These are phyloP conservation scores for Hetaerina titia DNA, from an alignment of 2,888 invertebrate genomes.

Conservation along the genomic window DNA sequence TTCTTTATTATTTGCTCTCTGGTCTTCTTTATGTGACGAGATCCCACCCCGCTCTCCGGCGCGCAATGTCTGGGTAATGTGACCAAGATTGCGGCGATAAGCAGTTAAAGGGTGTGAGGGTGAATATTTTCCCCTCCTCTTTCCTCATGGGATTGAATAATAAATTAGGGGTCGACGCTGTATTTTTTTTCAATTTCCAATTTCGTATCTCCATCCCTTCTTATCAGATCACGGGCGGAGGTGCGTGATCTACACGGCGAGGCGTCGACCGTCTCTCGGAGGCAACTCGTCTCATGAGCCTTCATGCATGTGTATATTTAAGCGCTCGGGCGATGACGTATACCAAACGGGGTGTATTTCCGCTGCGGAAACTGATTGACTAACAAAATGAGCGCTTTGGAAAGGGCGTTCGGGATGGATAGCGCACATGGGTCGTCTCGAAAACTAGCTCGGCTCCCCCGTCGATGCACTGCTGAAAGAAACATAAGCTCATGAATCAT, in stretches of 20 bases:
- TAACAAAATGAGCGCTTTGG: background rate
- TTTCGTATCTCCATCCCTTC: background rate
- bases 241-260: background rate
- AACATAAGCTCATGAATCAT: constrained; percentile 67
- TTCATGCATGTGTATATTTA: background rate
- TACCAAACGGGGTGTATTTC: background rate
- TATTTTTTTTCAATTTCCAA: constrained; percentile 9
- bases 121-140: background rate
- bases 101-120: background rate
- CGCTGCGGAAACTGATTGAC: constrained; percentile 55
- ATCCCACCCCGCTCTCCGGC: background rate
- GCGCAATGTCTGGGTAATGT: background rate
- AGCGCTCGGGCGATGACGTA: constrained; percentile 17
- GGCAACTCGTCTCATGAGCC: background rate
- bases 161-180: background rate
- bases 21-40: background rate
- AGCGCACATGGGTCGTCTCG: background rate
- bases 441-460: background rate
- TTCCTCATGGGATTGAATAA: background rate
- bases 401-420: background rate
- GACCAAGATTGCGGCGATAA: background rate
- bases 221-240: background rate
- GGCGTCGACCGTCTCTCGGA: background rate
- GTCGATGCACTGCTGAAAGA: constrained; percentile 25
- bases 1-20: background rate